These are phyloP conservation scores for Drosophila ohnishii DNA, from an alignment of 1,140 invertebrate genomes.

Conservation along the genomic window DNA sequence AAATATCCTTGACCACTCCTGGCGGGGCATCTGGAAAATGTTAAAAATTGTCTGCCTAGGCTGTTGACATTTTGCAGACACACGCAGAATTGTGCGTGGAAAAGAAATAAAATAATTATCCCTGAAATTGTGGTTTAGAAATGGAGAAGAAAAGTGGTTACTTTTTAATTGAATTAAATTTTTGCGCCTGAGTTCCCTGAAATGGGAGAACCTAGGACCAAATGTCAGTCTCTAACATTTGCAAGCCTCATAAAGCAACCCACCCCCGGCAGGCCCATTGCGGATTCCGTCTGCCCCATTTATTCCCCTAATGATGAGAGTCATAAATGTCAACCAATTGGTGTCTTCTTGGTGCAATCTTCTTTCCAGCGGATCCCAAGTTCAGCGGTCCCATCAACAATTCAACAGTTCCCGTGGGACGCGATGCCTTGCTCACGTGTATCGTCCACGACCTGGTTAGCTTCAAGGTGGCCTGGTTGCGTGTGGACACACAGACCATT, in stretches of 20 bases:
- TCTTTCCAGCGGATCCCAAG: slow-evolving; percentile 85
- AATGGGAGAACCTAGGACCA: slow-evolving; percentile 20
- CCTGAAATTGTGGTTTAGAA: slow-evolving; percentile 60
- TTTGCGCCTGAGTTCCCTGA: slow-evolving; percentile 23
- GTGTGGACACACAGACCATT: slow-evolving; percentile 95
- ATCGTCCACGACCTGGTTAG: slow-evolving; percentile 90
- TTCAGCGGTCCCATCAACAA: slow-evolving; percentile 92
- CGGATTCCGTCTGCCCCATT: slow-evolving; percentile 45
- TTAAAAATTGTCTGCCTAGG: slow-evolving; percentile 37
- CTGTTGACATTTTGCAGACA: slow-evolving; percentile 68
- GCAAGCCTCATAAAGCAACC: slow-evolving; percentile 49
- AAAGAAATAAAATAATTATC: slow-evolving; percentile 52
- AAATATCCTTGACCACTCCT: slow-evolving; percentile 39
- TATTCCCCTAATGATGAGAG: slow-evolving; percentile 56
- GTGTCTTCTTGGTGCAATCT: slow-evolving; percentile 14
- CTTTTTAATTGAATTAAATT: slow-evolving; percentile 40
- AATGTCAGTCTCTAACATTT: slow-evolving; percentile 65
- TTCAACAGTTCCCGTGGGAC: slow-evolving; percentile 89
- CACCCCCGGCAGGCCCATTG: background rate
- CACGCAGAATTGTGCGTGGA: slow-evolving; percentile 25
- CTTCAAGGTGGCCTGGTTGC: slow-evolving; percentile 94
- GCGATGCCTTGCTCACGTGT: slow-evolving; percentile 91
- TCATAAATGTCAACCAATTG: slow-evolving; percentile 61
- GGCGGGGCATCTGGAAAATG: slow-evolving; percentile 57
- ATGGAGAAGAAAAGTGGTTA: slow-evolving; percentile 19